phyloP scores from a whole-genome alignment of 2,888 invertebrate genomes.

The Dendrolimus pini region DNA sequence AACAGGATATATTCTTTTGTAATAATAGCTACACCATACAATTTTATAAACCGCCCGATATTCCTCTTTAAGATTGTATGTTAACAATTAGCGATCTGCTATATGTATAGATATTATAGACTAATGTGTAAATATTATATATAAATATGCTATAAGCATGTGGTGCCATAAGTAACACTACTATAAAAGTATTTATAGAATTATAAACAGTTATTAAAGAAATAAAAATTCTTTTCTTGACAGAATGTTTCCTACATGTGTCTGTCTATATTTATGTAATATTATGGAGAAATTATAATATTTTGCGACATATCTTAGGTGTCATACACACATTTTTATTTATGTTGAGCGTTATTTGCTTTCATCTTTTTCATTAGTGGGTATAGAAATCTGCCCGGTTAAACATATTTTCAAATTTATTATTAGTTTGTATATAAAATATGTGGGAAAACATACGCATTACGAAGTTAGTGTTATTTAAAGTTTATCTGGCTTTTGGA shows the following conservation, averaged over 20 bases:
- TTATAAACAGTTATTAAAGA: conserved; percentile 18
- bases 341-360: neutral
- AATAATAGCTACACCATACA: neutral
- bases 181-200: conserved; percentile 51
- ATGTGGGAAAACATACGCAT: conserved; percentile 76
- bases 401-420: conserved; percentile 15
- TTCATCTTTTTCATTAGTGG: neutral
- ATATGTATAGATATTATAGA: conserved; percentile 6
- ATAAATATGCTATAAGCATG: conserved; percentile 67
- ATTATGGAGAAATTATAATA: no score
- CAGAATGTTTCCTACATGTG: neutral
- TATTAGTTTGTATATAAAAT: conserved; percentile 59
- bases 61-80: conserved; percentile 1
- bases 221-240: neutral
- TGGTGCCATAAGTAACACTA: conserved; percentile 71
- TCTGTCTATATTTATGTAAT: no score
- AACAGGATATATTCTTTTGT: neutral
- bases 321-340: no score
- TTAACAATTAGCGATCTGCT: conserved; percentile 8
- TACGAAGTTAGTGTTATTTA: conserved; percentile 67
- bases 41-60: conserved; percentile 1
- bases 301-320: no score
- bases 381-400: neutral
- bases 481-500: conserved; percentile 63
- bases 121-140: conserved; percentile 21